Base-by-base conservation (phyloP, 2,888 invertebrate genomes). In the Chesias legatella region DNA sequence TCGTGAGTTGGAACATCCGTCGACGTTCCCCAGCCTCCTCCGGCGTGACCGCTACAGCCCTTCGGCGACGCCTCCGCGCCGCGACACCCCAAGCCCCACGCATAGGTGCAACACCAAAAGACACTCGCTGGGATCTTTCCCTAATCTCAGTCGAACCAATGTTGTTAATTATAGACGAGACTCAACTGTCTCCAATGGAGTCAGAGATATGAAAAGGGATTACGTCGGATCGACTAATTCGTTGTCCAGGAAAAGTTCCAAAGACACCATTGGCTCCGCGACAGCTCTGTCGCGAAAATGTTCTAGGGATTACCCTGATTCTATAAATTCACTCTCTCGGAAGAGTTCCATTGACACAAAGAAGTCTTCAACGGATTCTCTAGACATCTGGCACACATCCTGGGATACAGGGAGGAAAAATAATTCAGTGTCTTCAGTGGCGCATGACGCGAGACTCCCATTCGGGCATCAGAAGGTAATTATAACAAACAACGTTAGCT, bases 331-430 rank as follows among this genome's bases (percentile, higher is more conserved):
- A 0, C 53, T 88, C 8, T 78, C 82, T 13, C 85, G 90, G 56
- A 89, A 92, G 60, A 86, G 80, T 60, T 86, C 85, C 0, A 82
- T 84, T 17, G 86, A 85, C 45, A 84, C 85, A 40, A 84, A 82
- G 56, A 88, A 86, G 48, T 88, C 86, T 38, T 94, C 94, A 0
- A 91, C 92, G 23, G 94, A 94, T 72, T 94, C 94, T 1, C 70
- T 94, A 73, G 94, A 94, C 62, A 89, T 90, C 31, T 91, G 92
- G 80, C 90, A 93, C 40, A 90, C 91, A 58, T 91, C 91, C 31
- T 94, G 93, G 93, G 94, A 94, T 58, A 86, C 90, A 1, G 91
- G 90, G 37, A 91, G 90, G 37, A 86, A 92, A 49, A 84, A 92
- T 46, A 90, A 91, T 56, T 90, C 91, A n/a, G 88, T 91, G 9